These are phyloP conservation scores for Thamnaconus septentrionalis DNA, from an alignment of 2,113 vertebrate species.

Conservation along the genomic window DNA sequence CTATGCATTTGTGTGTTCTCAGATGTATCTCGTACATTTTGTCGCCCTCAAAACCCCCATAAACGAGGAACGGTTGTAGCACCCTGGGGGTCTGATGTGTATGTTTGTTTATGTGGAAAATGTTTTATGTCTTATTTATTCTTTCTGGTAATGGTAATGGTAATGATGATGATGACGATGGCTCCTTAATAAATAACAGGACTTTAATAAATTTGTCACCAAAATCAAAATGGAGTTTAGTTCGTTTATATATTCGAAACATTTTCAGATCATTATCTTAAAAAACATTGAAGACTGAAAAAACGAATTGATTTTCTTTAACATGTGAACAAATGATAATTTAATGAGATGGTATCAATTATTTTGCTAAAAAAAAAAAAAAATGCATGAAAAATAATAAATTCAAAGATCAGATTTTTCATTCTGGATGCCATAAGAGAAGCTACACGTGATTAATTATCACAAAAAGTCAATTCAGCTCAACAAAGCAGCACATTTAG, in stretches of 20 bases:
- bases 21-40: slow-evolving; percentile 70
- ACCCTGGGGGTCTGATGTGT: slow-evolving; percentile 55
- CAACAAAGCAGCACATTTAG: too few species aligned
- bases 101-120: slow-evolving; percentile 80
- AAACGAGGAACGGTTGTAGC: slow-evolving; percentile 33
- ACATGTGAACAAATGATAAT: too few species aligned
- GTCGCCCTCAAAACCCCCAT: slow-evolving; percentile 49
- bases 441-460: too few species aligned
- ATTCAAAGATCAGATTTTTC: too few species aligned
- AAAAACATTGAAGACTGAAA: too few species aligned
- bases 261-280: not conserved
- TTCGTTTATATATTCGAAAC: slow-evolving; percentile 19
- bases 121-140: slow-evolving; percentile 92
- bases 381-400: too few species aligned
- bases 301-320: too few species aligned
- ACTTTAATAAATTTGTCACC: slow-evolving; percentile 94
- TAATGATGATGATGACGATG: slow-evolving; percentile 21
- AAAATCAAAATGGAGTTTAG: slow-evolving; percentile 59
- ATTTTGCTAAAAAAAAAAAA: too few species aligned
- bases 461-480: too few species aligned
- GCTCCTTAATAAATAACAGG: slow-evolving; percentile 73
- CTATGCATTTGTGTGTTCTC: slow-evolving; percentile 77
- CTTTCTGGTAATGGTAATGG: slow-evolving; percentile 74
- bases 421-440: too few species aligned
- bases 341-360: too few species aligned